Evolutionary conservation across 2,888 invertebrate genomes (phyloP).

Genomic region (Junonia oenone): DNA sequence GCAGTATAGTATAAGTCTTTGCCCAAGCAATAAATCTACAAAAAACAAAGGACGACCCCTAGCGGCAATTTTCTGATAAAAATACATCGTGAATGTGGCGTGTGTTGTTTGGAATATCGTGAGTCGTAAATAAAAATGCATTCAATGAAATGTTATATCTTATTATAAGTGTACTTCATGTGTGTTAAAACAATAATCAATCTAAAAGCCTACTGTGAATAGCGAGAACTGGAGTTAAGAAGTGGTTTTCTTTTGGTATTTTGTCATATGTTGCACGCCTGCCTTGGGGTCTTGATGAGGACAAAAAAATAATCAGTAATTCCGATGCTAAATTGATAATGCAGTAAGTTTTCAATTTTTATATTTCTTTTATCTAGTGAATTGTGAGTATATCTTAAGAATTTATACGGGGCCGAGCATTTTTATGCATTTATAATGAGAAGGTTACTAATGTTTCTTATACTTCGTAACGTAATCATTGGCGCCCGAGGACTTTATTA

Average conservation of each 20-base stretch:
- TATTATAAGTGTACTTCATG: slow-evolving; percentile 48
- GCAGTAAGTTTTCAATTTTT: slow-evolving; percentile 61
- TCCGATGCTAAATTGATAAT: slow-evolving; percentile 73
- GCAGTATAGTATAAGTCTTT: slow-evolving; percentile 4
- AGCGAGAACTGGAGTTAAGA: slow-evolving; percentile 40
- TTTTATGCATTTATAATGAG: slow-evolving; percentile 41
- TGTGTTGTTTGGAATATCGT: slow-evolving; percentile 77
- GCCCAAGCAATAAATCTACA: slow-evolving; percentile 18
- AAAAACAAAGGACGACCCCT: slow-evolving; percentile 51
- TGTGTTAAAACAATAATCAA: slow-evolving; percentile 48
- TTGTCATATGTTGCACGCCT: slow-evolving; percentile 77
- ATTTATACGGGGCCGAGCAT: slow-evolving; percentile 22
- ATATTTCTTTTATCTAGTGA: slow-evolving; percentile 33
- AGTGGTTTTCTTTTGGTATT: slow-evolving; percentile 61
- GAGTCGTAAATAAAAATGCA: slow-evolving; percentile 78
- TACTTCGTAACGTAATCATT: slow-evolving; percentile 30
- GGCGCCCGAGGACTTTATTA: slow-evolving; percentile 28
- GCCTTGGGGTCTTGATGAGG: slow-evolving; percentile 71
- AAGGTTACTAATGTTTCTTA: slow-evolving; percentile 50
- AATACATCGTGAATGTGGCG: slow-evolving; percentile 79
- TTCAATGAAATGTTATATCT: slow-evolving; percentile 51
- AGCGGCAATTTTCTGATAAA: slow-evolving; percentile 56
- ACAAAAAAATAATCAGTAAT: slow-evolving; percentile 73
- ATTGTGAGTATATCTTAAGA: slow-evolving; percentile 23
- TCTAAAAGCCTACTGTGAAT: slow-evolving; percentile 40